Evolutionary conservation across 2,888 invertebrate species (phyloP).

Genomic region (Melanotus villosus): DNA sequence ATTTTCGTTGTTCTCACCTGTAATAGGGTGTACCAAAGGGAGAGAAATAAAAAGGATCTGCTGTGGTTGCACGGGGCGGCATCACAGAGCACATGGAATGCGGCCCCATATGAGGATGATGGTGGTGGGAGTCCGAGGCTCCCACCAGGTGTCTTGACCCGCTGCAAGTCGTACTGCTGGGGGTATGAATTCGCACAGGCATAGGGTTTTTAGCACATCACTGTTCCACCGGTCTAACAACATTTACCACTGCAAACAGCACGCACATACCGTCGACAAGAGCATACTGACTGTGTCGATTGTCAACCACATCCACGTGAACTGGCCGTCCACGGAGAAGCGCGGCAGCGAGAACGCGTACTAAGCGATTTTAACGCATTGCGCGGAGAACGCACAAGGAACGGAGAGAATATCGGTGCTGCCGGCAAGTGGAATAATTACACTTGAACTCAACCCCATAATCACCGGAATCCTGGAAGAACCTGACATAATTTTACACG

Average conservation of each 20-base stretch:
- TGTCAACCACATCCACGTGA: conserved; percentile 77
- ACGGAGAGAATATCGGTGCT: conserved; percentile 20
- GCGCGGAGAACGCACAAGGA: conserved; percentile 71
- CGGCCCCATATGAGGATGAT: conserved; percentile 63
- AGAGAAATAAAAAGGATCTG: conserved; percentile 74
- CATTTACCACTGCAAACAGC: conserved; percentile 44
- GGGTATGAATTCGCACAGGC: conserved; percentile 56
- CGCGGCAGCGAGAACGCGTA: conserved; percentile 77
- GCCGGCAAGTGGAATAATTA: conserved; percentile 23
- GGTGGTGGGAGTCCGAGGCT: conserved; percentile 63
- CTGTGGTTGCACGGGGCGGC: conserved; percentile 67
- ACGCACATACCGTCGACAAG: conserved; percentile 52
- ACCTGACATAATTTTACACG: background rate
- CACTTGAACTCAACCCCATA: conserved; percentile 25
- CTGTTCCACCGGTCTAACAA: conserved; percentile 37
- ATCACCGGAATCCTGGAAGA: conserved; percentile 17
- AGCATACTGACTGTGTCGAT: conserved; percentile 67
- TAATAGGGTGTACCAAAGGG: conserved; percentile 74
- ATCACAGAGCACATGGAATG: conserved; percentile 64
- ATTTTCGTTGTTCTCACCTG: conserved; percentile 69
- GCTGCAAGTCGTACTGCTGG: conserved; percentile 65
- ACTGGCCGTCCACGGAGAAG: conserved; percentile 70
- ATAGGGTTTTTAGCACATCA: conserved; percentile 45
- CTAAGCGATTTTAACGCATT: conserved; percentile 69
- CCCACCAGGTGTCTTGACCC: conserved; percentile 63